phyloP scores from a whole-genome alignment of 2,888 invertebrate species.

The Hypsopygia costalis region DNA sequence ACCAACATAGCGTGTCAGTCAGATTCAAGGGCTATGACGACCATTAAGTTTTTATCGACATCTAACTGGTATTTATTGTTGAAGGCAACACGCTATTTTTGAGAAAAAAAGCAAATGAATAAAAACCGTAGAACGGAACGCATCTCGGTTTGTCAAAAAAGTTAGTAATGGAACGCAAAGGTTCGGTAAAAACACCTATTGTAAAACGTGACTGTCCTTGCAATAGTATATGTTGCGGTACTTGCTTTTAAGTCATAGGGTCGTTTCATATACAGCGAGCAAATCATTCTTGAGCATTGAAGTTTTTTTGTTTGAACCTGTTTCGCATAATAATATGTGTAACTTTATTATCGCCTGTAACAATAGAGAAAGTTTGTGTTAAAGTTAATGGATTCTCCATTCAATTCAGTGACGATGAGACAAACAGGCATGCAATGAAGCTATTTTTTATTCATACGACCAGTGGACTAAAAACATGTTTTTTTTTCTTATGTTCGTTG shows the following conservation, averaged over 20 bases:
- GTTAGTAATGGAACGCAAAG: background rate
- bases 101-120: background rate
- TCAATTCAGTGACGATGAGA: no score
- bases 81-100: slow-evolving; percentile 14
- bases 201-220: background rate
- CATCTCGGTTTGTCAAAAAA: background rate
- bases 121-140: background rate
- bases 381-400: no score
- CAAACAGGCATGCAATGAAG: no score
- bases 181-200: background rate
- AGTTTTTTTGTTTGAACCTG: no score
- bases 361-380: no score
- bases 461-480: no score
- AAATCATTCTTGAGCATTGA: no score
- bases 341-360: no score
- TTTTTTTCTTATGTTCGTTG: no score
- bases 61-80: slow-evolving; percentile 1
- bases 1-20: slow-evolving; percentile 20
- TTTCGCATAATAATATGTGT: no score
- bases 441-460: no score
- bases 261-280: background rate
- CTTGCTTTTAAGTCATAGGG: background rate
- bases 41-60: slow-evolving; percentile 22
- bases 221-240: background rate
- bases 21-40: slow-evolving; percentile 20